Evolutionary conservation across 1,140 invertebrate species (phyloP).

Genomic region (Coptotermes formosanus): DNA sequence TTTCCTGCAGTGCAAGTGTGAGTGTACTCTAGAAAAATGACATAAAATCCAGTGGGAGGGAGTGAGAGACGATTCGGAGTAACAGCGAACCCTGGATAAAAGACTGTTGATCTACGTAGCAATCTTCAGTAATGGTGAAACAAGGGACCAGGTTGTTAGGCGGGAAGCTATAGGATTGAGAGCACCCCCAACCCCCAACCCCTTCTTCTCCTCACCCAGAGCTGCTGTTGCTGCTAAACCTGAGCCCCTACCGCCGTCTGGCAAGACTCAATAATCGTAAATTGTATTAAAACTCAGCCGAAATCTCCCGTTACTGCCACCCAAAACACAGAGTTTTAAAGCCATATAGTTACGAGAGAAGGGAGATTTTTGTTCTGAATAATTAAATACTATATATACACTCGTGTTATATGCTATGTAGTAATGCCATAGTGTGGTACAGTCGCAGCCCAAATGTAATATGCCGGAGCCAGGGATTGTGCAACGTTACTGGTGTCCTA

Average conservation of each 20-base stretch:
- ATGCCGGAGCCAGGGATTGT: too few species aligned
- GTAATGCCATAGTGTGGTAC: neutral
- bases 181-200: neutral
- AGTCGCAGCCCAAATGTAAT: neutral
- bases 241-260: constrained; percentile 15
- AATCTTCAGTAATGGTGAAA: constrained; percentile 32
- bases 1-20: neutral
- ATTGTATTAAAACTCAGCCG: constrained; percentile 51
- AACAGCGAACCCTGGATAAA: constrained; percentile 20
- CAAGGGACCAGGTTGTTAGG: constrained; percentile 17
- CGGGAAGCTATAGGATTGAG: neutral
- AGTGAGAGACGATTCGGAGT: neutral
- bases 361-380: constrained; percentile 21
- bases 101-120: constrained; percentile 30
- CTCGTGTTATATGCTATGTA: neutral
- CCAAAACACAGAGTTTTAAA: constrained; percentile 18
- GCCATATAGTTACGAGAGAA: neutral
- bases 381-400: neutral
- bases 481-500: too few species aligned
- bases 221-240: neutral
- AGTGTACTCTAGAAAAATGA: neutral
- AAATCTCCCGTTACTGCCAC: constrained; percentile 46
- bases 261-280: constrained; percentile 48
- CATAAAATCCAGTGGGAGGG: constrained; percentile 9
- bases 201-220: neutral